Percentiles rank a stretch among this genome's conserved stretches.
Conservation (phyloP, 2,113 vertebrate genomes). For the Microtus montanus region DNA sequence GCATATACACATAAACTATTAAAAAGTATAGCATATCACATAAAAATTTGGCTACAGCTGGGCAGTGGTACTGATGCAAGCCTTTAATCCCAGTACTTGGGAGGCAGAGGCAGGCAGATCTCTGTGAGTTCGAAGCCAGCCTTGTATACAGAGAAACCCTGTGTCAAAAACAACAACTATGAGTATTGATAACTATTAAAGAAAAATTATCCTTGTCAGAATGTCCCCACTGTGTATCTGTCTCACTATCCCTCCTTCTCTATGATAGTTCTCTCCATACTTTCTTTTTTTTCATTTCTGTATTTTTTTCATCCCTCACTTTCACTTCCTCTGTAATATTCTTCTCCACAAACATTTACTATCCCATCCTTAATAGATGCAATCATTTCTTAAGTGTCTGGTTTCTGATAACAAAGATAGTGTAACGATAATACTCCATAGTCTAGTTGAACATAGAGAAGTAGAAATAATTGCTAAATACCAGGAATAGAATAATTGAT, state of each 20-base stretch:
- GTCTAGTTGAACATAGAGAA: slow-evolving; percentile 19
- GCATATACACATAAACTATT: neutral
- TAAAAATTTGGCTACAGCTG: neutral
- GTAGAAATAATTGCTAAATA: neutral
- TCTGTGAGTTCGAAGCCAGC: neutral
- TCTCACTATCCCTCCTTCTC: neutral
- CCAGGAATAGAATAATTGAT: neutral
- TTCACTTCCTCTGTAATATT: neutral
- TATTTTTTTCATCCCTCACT: neutral
- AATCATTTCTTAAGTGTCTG: slow-evolving; percentile 35
- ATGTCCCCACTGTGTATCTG: neutral
- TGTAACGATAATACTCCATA: neutral
- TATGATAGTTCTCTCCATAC: neutral
- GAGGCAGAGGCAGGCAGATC: neutral
- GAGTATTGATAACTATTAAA: neutral
- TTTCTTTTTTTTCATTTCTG: slow-evolving; percentile 1
- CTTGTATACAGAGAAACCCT: neutral
- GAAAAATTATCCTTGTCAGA: neutral
- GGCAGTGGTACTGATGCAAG: neutral
- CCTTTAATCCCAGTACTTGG: neutral
- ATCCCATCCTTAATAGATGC: slow-evolving; percentile 14
- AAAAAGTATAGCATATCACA: slow-evolving; percentile 28
- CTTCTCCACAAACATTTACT: neutral
- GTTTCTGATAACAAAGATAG: neutral
- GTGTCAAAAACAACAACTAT: neutral